Evolutionary conservation across 2,797 vertebrate species (phyloP), one percentile per base, ranked within the genome.

Genomic region (Chiloscyllium punctatum): DNA sequence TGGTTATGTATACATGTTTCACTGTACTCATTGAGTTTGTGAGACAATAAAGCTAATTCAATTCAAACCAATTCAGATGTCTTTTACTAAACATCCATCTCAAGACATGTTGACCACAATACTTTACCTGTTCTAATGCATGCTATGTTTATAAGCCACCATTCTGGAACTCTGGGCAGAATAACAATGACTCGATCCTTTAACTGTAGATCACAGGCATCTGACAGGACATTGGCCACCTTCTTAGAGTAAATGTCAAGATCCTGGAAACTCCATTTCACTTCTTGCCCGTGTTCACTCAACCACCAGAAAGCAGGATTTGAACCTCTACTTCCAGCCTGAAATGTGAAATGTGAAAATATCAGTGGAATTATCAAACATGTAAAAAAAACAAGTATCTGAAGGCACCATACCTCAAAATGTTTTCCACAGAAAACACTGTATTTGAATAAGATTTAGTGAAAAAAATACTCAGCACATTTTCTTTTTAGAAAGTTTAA

Each of bases 91-190:
- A 92, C 2, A 69, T 25, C 5, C n/a, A 37, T 69, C 90, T 42
- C 8, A 25, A 68, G 90, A 37, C 9, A 68, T 92, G n/a, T 92
- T 69, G 62, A 92, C 62, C 16, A n/a, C 62, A 37, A 66, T 18
- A 62, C 0, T 79, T 68, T 95, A 98, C 98, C 98, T 97, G 98
- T 98, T 96, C 98, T 97, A 74, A 98, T 96, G 96, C 98, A 98
- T 53, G 98, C 98, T 71, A 98, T 96, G 66, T 98, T 98, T 86
- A 98, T 96, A 96, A 98, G 97, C 98, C 98, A 98, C 98, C 98
- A 98, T 96, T 98, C 98, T 0, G 98, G 98, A 48, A 98, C 95
- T 62, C 97, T 96, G 48, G 98, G 98, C 51, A 98, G 96, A 95
- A 98, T 97, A 15, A 98, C 96, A 79, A 98, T 96, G 68, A 98